A percentile compares a stretch with the other conserved stretches of the same genome.
phyloP scores from a whole-genome alignment of 2,113 vertebrate species.

The Anhinga anhinga region DNA sequence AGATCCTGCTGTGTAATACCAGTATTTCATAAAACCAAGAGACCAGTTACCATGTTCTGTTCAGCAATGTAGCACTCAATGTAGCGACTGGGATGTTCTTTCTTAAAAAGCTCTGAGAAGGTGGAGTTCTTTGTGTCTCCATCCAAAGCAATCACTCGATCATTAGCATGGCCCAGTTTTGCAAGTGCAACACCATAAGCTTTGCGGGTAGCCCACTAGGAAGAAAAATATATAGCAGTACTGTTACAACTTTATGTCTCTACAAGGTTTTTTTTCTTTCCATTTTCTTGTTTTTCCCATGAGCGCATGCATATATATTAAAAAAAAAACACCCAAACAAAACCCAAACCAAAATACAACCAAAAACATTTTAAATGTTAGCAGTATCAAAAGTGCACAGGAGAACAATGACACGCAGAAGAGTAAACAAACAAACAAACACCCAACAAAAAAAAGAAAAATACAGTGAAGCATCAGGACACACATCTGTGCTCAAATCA shows the following conservation, averaged over 20 bases:
- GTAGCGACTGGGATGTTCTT: slow-evolving; percentile 90
- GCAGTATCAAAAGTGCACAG: neutral
- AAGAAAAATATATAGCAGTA: neutral
- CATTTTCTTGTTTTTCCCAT: neutral
- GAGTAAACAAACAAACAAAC: neutral
- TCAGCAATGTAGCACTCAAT: slow-evolving; percentile 95
- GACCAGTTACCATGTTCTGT: slow-evolving; percentile 89
- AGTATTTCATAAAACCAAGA: neutral
- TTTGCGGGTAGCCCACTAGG: slow-evolving; percentile 89
- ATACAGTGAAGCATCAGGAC: neutral
- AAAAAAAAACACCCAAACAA: no score
- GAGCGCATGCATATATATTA: neutral
- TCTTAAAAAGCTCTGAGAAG: slow-evolving; percentile 91
- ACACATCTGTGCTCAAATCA: neutral
- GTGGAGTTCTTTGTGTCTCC: slow-evolving; percentile 96
- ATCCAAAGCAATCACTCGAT: slow-evolving; percentile 88
- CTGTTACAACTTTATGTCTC: neutral
- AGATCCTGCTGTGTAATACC: neutral
- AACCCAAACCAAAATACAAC: neutral
- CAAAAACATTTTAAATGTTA: neutral
- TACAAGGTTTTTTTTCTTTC: neutral
- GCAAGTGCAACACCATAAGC: slow-evolving; percentile 88
- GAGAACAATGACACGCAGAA: neutral
- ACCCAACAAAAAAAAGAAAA: neutral
- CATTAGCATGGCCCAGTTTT: slow-evolving; percentile 88